Evolutionary conservation across 1,140 invertebrate species (phyloP).

Genomic region (Andrena cerasifolii): DNA sequence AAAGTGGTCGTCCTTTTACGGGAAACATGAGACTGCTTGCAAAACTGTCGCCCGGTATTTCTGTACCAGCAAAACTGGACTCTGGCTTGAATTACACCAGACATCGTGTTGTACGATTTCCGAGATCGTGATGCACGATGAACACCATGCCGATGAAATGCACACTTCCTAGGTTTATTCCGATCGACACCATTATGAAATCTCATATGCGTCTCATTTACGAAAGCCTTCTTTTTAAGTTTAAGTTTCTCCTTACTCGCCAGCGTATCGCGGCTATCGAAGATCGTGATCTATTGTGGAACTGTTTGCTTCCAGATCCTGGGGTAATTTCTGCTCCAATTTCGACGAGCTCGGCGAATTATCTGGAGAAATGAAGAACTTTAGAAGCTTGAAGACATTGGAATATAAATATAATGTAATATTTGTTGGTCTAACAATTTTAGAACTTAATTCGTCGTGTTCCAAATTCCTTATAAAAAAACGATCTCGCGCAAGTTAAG

Average conservation of each 20-base stretch:
- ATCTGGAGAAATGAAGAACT: no score
- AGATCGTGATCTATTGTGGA: no score
- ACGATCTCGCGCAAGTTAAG: no score
- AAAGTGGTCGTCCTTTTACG: conserved; percentile 45
- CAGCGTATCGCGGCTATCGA: no score
- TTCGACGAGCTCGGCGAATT: no score
- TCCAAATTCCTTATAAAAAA: no score
- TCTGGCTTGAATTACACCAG: conserved; percentile 51
- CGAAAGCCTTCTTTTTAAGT: background rate
- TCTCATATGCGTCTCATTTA: background rate
- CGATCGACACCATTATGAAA: conserved; percentile 4
- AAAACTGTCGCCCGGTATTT: conserved; percentile 55
- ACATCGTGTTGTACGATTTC: conserved; percentile 49
- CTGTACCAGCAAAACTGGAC: conserved; percentile 50
- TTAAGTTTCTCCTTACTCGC: background rate
- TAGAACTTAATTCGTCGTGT: no score
- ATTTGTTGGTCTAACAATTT: no score
- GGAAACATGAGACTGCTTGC: conserved; percentile 58
- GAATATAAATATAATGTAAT: no score
- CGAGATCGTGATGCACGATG: conserved; percentile 35
- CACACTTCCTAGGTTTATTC: conserved; percentile 27
- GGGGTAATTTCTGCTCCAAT: no score
- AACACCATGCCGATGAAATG: conserved; percentile 15
- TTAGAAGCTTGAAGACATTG: no score
- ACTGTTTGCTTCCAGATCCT: no score